Percentiles rank a stretch among this genome's conserved stretches.
These are phyloP conservation scores for Archocentrus centrarchus DNA, from an alignment of 2,113 vertebrate species.

Conservation along the genomic window DNA sequence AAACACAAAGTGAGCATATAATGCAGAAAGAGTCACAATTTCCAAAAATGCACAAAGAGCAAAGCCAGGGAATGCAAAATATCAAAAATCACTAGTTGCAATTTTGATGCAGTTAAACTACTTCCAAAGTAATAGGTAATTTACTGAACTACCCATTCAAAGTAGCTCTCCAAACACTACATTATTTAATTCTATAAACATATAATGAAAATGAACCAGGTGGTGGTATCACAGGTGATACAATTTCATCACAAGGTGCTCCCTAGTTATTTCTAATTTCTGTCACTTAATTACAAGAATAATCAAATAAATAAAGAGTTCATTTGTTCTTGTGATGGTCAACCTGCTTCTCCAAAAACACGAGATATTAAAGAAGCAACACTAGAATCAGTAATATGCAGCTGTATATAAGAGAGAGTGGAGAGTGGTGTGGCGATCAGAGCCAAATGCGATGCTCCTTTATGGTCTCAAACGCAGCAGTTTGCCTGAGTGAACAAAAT, in stretches of 20 bases:
- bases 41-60: background rate
- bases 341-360: background rate
- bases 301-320: background rate
- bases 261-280: background rate
- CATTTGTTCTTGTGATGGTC: too few species aligned
- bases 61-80: background rate
- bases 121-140: background rate
- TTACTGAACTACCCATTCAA: background rate
- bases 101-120: background rate
- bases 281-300: background rate
- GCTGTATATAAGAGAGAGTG: background rate
- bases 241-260: background rate
- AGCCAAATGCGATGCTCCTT: conserved; percentile 14
- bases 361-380: background rate
- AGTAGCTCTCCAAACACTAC: background rate
- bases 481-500: conserved; percentile 23
- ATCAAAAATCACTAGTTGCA: too few species aligned
- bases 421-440: background rate
- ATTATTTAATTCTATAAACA: background rate
- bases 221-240: background rate
- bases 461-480: conserved; percentile 6
- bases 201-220: background rate
- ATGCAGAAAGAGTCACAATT: background rate
- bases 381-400: background rate
- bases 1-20: background rate